Base-by-base conservation (phyloP, 2,113 vertebrate genomes). In the Oplegnathus fasciatus region DNA sequence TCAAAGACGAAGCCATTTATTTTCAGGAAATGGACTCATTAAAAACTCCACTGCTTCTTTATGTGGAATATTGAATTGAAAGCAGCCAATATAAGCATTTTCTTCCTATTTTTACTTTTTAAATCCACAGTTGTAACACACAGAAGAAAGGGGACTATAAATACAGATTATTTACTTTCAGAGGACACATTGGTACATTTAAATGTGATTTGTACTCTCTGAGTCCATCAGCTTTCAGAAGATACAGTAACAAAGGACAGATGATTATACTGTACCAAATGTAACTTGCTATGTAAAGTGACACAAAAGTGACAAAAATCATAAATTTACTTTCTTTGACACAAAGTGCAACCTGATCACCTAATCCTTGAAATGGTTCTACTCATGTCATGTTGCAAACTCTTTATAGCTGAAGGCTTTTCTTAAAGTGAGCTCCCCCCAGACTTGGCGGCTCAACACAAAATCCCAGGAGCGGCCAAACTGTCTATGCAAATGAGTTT, bases 401-500 rank as follows among this genome's bases (percentile, higher is more conserved):
- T 70, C 57, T 2, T 42, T 60, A 32, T 34, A 28, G 10, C 18
- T 78, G 26, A 20, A 70, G 18, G 4, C 13, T 34, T 2, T 26
- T 40, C 2, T 66, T 52, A 6, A 61, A 67, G 61, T 5, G 15
- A 57, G 42, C 46, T 34, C 13, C 30, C 30, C 3, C 5, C 44
- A n/a, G 40, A 30, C 20, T 74, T 40, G 30, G 30, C n/a, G 69
- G 28, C 37, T n/a, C 3, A 72, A 37, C 24, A 75, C 32, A 48
- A n/a, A 52, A 13, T 54, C 3, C 15, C 13, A 37, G 3, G 67
- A 57, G 61, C 9, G 0, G 61, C 46, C 50, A 65, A 75, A 84
- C 5, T 0, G 64, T 85, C 30, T 57, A 46, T 76, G 28, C 14
- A 69, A 13, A 86, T 75, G 37, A 52, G 9, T 82, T 84, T 88